phyloP scores from a whole-genome alignment of 1,140 invertebrate genomes.

The Drosophila nebulosa region DNA sequence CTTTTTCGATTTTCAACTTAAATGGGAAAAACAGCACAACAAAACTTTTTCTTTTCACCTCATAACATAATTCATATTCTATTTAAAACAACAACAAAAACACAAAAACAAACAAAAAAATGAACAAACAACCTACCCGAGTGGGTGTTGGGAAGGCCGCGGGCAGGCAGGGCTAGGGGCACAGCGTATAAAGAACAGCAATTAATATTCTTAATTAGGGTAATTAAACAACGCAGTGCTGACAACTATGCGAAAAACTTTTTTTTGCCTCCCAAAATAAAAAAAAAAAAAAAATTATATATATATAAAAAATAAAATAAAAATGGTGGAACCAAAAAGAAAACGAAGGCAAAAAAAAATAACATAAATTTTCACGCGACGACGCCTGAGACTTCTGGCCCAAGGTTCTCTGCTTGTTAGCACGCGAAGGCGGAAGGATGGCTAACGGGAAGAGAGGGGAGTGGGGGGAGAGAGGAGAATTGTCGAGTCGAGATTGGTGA shows the following conservation, averaged over 20 bases:
- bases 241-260: conserved; percentile 76
- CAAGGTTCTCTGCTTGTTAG: conserved; percentile 68
- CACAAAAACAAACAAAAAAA: conserved; percentile 15
- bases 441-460: neutral
- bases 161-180: too few species aligned
- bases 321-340: conserved; percentile 34
- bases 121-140: neutral
- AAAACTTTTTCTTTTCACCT: conserved; percentile 51
- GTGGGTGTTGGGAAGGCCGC: conserved; percentile 10
- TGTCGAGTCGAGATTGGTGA: conserved; percentile 66
- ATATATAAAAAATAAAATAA: conserved; percentile 28
- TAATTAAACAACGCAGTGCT: conserved; percentile 79
- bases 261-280: conserved; percentile 1
- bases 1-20: conserved; percentile 76
- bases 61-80: conserved; percentile 72
- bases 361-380: conserved; percentile 72
- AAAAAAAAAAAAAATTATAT: conserved; percentile 1
- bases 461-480: conserved; percentile 6
- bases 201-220: conserved; percentile 81
- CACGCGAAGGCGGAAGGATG: conserved; percentile 58
- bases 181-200: conserved; percentile 29
- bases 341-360: conserved; percentile 55
- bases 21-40: conserved; percentile 59
- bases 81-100: conserved; percentile 40
- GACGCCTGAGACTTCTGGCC: conserved; percentile 21